Percentiles rank a stretch among this genome's conserved stretches.
Conservation (phyloP, 1,140 invertebrate species). For the Caligus rogercresseyi region DNA sequence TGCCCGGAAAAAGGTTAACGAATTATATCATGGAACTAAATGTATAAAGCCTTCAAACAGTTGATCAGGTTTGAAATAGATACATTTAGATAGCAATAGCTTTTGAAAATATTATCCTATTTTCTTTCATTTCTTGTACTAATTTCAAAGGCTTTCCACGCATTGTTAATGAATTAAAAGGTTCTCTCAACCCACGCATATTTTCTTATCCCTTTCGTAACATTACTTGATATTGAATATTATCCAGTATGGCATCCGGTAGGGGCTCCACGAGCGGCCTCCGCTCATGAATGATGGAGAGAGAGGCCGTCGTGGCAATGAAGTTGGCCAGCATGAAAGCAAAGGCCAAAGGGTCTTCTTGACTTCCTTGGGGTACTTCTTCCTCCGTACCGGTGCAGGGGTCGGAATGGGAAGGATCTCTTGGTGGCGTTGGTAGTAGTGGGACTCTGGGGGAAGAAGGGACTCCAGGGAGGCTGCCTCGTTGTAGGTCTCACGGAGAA, state of each 20-base stretch:
- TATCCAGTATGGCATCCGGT: slow-evolving; percentile 59
- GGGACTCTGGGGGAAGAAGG: neutral
- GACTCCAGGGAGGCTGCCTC: neutral
- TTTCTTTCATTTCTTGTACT: too few relatives aligned
- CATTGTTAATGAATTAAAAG: too few relatives aligned
- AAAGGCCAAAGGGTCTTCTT: slow-evolving; percentile 27
- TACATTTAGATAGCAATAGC: too few relatives aligned
- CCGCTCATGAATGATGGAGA: slow-evolving; percentile 63
- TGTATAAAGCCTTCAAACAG: too few relatives aligned
- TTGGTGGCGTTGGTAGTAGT: neutral
- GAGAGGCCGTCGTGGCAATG: slow-evolving; percentile 34
- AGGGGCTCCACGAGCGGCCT: slow-evolving; percentile 57
- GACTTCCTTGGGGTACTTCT: slow-evolving; percentile 16
- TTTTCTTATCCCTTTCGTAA: too few relatives aligned
- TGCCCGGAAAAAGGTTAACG: too few relatives aligned
- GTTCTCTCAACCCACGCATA: too few relatives aligned
- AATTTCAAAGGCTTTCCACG: too few relatives aligned
- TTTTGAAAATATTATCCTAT: too few relatives aligned
- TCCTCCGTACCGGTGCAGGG: slow-evolving; percentile 2
- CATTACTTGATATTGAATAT: slow-evolving; percentile 37
- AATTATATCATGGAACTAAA: too few relatives aligned
- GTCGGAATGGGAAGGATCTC: neutral
- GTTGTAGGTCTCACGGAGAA: neutral
- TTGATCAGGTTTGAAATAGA: too few relatives aligned
- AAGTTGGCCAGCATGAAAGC: slow-evolving; percentile 28